Evolutionary conservation across 2,888 invertebrate genomes (phyloP).

Genomic region (Clostera curtula): DNA sequence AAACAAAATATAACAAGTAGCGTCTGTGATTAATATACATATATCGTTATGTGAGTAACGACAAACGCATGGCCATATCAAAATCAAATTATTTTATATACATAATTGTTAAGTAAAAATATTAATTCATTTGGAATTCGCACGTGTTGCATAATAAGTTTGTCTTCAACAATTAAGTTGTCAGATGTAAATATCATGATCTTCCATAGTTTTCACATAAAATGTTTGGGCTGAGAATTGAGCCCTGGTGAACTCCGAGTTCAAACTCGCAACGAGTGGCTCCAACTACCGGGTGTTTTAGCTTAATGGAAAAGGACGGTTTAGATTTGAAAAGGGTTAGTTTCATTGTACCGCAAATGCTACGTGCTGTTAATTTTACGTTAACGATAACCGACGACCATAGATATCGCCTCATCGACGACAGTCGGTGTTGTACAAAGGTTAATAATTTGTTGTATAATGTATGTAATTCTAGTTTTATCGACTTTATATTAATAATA

Average conservation of each 20-base stretch:
- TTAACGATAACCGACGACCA: conserved; percentile 43
- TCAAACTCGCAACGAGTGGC: too few relatives aligned
- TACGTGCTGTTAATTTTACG: conserved; percentile 49
- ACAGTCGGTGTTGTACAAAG: conserved; percentile 57
- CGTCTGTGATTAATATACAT: conserved; percentile 70
- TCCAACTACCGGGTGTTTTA: too few relatives aligned
- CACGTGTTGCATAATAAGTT: conserved; percentile 41
- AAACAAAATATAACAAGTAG: conserved; percentile 52
- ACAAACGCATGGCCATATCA: conserved; percentile 70
- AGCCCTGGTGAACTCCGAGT: background rate
- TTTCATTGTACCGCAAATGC: conserved; percentile 66
- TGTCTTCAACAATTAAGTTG: conserved; percentile 28
- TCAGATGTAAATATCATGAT: conserved; percentile 25
- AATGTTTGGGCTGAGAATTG: conserved; percentile 1
- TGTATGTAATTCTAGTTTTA: conserved; percentile 72
- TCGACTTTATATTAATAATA: conserved; percentile 71
- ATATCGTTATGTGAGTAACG: conserved; percentile 59
- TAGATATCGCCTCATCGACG: conserved; percentile 40
- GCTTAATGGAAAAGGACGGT: conserved; percentile 22
- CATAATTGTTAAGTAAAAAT: conserved; percentile 48
- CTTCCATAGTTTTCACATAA: conserved; percentile 13
- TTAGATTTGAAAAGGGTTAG: conserved; percentile 31
- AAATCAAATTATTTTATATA: conserved; percentile 61
- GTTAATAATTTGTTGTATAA: conserved; percentile 72
- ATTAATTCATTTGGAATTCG: conserved; percentile 33